Evolutionary conservation across 2,113 vertebrate species (phyloP), one percentile per base, ranked within the genome.

Genomic region (Tichodroma muraria): DNA sequence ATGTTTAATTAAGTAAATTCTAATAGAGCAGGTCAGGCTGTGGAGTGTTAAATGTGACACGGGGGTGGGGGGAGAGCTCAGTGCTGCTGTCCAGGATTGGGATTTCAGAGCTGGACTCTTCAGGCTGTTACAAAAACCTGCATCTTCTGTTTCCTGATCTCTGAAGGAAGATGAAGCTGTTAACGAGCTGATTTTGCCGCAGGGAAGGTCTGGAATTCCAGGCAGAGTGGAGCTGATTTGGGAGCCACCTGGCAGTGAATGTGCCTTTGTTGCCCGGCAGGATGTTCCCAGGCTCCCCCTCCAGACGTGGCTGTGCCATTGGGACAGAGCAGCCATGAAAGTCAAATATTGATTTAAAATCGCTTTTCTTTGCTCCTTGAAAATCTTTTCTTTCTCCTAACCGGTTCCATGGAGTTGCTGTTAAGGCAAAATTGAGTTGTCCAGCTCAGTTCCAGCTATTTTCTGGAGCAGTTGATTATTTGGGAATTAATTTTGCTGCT

Each of bases 11-110:
- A 40, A 40, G 40, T 40, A 40, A 40, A 40, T 40, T 40, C 40
- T 40, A 8, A 10, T 2, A 8, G 57, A 54, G 72, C 22, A 40
- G 53, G 5, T 45, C 11, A 66, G 85, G 38, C 68, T 69, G 19
- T 50, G 35, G 15, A 42, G 4, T 33, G 37, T 49, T 59, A 22
- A 44, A 10, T 22, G 45, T 86, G 65, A 19, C 45, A 3, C 3
- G 0, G 27, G 33, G 24, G 8, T n/a, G 15, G 8, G n/a, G n/a
- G n/a, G n/a, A n/a, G n/a, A n/a, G n/a, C n/a, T 27, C 2, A 13
- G 15, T 60, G 47, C 73, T 70, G 77, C 79, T 85, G 44, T 9
- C 30, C 40, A 6, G 6, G 9, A 9, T 44, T 12, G 20, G 44
- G 24, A 28, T 87, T 86, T 59, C 78, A 37, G 68, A 44, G 71